Percentiles rank a stretch among this genome's conserved stretches.
phyloP scores from a whole-genome alignment of 2,113 vertebrate species.

The Heterotilapia buettikoferi region DNA sequence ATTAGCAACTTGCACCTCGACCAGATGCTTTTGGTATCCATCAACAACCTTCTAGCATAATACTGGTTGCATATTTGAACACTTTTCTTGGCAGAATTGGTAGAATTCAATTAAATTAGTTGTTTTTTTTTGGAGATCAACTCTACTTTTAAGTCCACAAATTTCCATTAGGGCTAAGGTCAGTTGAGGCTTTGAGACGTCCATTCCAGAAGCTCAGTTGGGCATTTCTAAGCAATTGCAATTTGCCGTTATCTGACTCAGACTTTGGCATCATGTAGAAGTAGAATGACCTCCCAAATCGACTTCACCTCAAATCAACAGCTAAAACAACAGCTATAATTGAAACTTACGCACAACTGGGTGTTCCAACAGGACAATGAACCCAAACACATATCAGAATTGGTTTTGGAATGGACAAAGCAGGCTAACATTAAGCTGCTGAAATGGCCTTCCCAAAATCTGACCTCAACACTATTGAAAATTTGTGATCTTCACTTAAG shows the following conservation, averaged over 20 bases:
- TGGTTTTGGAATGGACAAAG: not conserved
- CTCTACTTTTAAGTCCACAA: not conserved
- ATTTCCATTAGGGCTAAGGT: not conserved
- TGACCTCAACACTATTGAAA: not conserved
- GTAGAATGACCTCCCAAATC: not conserved
- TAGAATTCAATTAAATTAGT: not conserved
- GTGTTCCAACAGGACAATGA: not conserved
- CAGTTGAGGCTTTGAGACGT: not conserved
- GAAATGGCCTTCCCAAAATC: not conserved
- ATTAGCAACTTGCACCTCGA: not conserved
- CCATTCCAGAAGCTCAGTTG: not conserved
- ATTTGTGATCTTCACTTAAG: not conserved
- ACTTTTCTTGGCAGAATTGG: not conserved
- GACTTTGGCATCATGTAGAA: not conserved
- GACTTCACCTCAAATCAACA: not conserved
- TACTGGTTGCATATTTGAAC: not conserved
- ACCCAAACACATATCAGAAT: not conserved
- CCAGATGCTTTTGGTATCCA: not conserved
- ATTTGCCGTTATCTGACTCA: not conserved
- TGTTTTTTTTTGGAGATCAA: fast-evolving
- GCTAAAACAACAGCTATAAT: not conserved
- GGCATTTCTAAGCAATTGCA: not conserved
- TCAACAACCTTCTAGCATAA: not conserved
- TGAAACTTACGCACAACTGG: not conserved
- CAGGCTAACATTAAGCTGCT: not conserved